Evolutionary conservation across 2,113 vertebrate genomes (phyloP).

Genomic region (Thunnus maccoyii): DNA sequence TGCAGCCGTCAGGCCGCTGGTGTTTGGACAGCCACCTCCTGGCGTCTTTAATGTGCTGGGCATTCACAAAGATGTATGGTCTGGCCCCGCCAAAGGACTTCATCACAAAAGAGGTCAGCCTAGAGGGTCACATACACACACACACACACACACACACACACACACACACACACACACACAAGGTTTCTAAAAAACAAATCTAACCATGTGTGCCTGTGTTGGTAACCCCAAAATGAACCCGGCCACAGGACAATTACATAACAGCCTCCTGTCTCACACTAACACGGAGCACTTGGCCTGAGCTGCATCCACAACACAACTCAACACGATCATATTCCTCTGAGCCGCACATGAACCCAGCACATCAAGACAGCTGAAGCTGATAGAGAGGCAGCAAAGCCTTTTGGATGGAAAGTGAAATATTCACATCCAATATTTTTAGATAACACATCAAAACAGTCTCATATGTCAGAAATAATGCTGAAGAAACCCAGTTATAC

Average conservation of each 20-base stretch:
- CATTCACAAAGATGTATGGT: conserved; percentile 84
- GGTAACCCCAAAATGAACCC: conserved; percentile 38
- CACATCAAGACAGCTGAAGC: not conserved
- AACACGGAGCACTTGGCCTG: not conserved
- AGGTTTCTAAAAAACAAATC: not conserved
- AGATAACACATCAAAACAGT: too few relatives aligned
- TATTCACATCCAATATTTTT: too few relatives aligned
- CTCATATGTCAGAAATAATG: too few relatives aligned
- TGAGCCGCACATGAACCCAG: not conserved
- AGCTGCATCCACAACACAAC: not conserved
- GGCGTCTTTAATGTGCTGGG: conserved; percentile 78
- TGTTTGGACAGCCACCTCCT: conserved; percentile 83
- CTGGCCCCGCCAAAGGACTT: conserved; percentile 88
- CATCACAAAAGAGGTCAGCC: conserved; percentile 92
- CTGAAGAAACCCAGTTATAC: too few relatives aligned
- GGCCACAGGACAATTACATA: conserved; percentile 41
- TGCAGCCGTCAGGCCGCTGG: conserved; percentile 85
- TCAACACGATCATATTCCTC: not conserved
- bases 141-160: not conserved
- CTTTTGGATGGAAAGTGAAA: not conserved
- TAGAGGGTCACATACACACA: conserved; percentile 49
- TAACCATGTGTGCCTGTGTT: not conserved
- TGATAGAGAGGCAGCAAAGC: not conserved
- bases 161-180: not conserved
- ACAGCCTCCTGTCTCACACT: conserved; percentile 17